Conservation (phyloP, 2,113 vertebrate genomes). For the Dinomys branickii region DNA sequence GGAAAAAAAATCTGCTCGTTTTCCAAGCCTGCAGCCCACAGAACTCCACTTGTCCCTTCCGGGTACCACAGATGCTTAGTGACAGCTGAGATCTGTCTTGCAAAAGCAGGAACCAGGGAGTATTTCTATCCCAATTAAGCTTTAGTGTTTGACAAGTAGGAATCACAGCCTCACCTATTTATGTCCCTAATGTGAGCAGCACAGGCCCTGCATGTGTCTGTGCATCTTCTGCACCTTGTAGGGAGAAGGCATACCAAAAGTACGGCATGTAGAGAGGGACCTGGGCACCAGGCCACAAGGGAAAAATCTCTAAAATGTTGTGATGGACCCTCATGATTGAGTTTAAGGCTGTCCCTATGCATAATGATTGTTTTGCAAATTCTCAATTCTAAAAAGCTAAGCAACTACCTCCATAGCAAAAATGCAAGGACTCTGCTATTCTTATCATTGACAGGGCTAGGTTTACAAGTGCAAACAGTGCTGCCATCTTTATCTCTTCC, state of each 20-base stretch:
- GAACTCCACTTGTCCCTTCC: conserved; percentile 69
- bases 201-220: background rate
- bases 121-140: conserved; percentile 81
- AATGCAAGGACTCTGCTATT: background rate
- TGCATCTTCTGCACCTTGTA: background rate
- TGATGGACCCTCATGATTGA: background rate
- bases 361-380: background rate
- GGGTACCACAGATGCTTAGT: conserved; percentile 73
- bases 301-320: background rate
- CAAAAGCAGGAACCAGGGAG: conserved; percentile 67
- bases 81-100: conserved; percentile 71
- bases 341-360: background rate
- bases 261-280: background rate
- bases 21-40: conserved; percentile 67
- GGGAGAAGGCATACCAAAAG: background rate
- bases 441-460: background rate
- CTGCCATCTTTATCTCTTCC: background rate
- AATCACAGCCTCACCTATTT: conserved; percentile 50
- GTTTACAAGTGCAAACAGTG: background rate
- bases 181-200: background rate
- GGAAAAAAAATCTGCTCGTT: conserved; percentile 1
- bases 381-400: background rate
- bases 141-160: conserved; percentile 63
- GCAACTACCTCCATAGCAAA: background rate
- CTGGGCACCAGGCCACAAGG: background rate